A percentile compares a stretch with the other conserved stretches of the same genome.
These are phyloP conservation scores for Drosophila paulistorum DNA, from an alignment of 1,140 invertebrate species.

Conservation along the genomic window DNA sequence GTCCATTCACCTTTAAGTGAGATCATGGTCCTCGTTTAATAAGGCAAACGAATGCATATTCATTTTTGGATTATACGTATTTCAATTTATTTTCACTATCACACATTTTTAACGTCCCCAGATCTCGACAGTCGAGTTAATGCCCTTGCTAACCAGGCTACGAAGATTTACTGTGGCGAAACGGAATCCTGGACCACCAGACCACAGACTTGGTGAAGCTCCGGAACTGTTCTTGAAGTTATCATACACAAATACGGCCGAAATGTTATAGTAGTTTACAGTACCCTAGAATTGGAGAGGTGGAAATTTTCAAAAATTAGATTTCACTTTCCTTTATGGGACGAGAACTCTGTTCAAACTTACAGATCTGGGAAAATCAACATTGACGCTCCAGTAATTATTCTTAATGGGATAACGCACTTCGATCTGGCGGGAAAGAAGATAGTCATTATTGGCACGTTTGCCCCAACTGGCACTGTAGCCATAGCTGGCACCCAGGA, in stretches of 20 bases:
- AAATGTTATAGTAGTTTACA: conserved; percentile 49
- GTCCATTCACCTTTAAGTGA: too few species aligned
- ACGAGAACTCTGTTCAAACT: conserved; percentile 13
- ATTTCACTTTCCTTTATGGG: background rate
- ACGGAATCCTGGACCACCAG: conserved; percentile 59
- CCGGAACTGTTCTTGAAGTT: conserved; percentile 75
- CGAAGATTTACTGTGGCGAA: conserved; percentile 56
- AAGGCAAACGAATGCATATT: too few species aligned
- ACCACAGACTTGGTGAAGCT: conserved; percentile 49
- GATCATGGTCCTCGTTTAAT: too few species aligned
- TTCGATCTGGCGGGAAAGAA: conserved; percentile 58
- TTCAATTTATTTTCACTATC: background rate
- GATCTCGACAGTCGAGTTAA: conserved; percentile 74
- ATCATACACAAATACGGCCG: conserved; percentile 55
- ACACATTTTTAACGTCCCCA: conserved; percentile 48
- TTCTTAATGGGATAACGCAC: conserved; percentile 57
- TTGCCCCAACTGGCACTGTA: conserved; percentile 65
- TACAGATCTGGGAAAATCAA: conserved; percentile 60
- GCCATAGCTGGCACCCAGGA: conserved; percentile 50
- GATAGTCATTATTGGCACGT: conserved; percentile 37
- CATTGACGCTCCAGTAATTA: conserved; percentile 60
- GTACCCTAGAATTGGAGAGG: conserved; percentile 40
- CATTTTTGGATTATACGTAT: background rate
- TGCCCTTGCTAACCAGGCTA: conserved; percentile 45
- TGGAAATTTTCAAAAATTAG: background rate